Conservation (phyloP, 2,888 invertebrate species). For the Labia minor region DNA sequence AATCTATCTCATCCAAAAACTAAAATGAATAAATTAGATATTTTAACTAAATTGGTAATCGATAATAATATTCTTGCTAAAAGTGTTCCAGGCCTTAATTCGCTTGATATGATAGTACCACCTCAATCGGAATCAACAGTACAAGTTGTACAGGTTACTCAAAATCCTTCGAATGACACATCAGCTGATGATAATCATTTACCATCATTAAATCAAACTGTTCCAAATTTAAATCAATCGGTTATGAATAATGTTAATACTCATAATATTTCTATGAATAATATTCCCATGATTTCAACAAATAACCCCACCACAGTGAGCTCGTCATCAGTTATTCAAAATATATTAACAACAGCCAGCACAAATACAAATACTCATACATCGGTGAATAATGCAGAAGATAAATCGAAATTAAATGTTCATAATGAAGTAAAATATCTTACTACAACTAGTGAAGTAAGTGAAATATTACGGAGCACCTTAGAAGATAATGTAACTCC, state of each 20-base stretch:
- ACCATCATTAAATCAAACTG: too few relatives aligned
- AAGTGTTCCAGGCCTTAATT: constrained; percentile 46
- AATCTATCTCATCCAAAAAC: background rate
- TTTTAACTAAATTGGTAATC: constrained; percentile 26
- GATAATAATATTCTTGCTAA: constrained; percentile 38
- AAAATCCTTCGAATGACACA: constrained; percentile 33
- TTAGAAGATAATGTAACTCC: background rate
- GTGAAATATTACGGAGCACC: constrained; percentile 22
- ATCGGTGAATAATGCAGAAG: background rate
- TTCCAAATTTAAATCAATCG: background rate
- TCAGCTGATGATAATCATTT: background rate
- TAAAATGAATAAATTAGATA: background rate
- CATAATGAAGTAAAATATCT: constrained; percentile 22
- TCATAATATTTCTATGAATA: too few relatives aligned
- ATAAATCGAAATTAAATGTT: background rate
- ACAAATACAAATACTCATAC: background rate
- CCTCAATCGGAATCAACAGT: constrained; percentile 39
- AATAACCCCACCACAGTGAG: constrained; percentile 16
- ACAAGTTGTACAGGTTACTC: constrained; percentile 48
- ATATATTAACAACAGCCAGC: background rate
- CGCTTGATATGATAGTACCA: constrained; percentile 49
- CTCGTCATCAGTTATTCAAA: background rate
- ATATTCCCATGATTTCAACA: background rate
- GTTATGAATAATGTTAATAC: background rate
- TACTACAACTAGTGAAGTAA: constrained; percentile 22